Percentiles rank a stretch among this genome's conserved stretches.
These are phyloP conservation scores for Dorcus parallelipipedus DNA, from an alignment of 2,888 invertebrate genomes.

Conservation along the genomic window DNA sequence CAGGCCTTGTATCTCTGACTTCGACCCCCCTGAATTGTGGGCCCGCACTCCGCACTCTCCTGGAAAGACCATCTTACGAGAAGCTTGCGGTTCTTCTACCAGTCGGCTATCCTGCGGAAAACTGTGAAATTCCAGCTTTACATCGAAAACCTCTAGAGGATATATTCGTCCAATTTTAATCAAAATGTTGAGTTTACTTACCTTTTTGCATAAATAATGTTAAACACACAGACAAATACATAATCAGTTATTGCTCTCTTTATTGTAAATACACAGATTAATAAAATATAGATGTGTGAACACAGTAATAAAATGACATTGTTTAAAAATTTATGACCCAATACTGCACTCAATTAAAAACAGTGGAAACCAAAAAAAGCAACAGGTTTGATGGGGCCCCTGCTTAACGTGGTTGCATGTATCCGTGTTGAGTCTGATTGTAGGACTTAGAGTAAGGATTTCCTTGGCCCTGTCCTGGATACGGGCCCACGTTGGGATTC, in stretches of 20 bases:
- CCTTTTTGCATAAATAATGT: too few relatives aligned
- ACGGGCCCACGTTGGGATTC: constrained; percentile 23
- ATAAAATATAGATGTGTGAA: too few relatives aligned
- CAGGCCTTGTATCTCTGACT: constrained; percentile 81
- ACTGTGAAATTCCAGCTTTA: constrained; percentile 75
- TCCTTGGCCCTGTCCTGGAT: constrained; percentile 31
- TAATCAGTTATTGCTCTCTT: too few relatives aligned
- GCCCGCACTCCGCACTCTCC: constrained; percentile 68
- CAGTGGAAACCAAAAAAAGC: too few relatives aligned
- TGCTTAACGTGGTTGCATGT: constrained; percentile 39
- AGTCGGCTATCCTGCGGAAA: constrained; percentile 77
- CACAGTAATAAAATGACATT: too few relatives aligned
- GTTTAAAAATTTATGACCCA: too few relatives aligned
- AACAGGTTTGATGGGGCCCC: too few relatives aligned
- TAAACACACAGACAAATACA: too few relatives aligned
- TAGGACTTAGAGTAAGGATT: constrained; percentile 46
- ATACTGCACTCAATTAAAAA: too few relatives aligned
- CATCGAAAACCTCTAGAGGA: constrained; percentile 69
- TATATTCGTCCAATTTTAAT: constrained; percentile 56
- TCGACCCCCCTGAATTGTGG: constrained; percentile 92
- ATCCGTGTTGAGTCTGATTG: constrained; percentile 37
- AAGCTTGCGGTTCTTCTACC: constrained; percentile 79
- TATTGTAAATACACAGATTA: too few relatives aligned
- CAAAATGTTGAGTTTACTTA: neutral
- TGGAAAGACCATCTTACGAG: constrained; percentile 77